These are phyloP conservation scores for Meriones unguiculatus DNA, from an alignment of 2,113 vertebrate genomes.

Conservation along the genomic window DNA sequence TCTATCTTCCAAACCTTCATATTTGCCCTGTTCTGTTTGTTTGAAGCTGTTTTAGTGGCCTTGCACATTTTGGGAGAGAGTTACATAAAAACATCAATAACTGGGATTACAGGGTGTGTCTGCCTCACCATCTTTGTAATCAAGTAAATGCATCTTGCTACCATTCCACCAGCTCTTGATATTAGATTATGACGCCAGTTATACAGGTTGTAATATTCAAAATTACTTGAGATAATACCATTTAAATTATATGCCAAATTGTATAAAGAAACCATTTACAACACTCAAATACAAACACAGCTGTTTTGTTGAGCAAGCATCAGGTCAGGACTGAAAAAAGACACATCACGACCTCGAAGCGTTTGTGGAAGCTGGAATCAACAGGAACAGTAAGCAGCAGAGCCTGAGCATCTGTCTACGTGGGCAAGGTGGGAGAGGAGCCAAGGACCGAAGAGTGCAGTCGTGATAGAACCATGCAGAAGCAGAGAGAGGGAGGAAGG, in stretches of 20 bases:
- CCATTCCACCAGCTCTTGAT: background rate
- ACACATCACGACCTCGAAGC: background rate
- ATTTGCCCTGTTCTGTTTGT: background rate
- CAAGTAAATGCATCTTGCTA: background rate
- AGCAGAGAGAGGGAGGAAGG: background rate
- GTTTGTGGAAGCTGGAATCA: background rate
- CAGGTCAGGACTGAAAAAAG: background rate
- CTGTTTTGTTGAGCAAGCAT: background rate
- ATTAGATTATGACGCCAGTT: background rate
- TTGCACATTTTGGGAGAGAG: background rate
- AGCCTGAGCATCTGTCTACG: background rate
- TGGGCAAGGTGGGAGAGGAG: background rate
- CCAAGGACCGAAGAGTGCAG: too few relatives aligned
- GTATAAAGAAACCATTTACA: slow-evolving; percentile 8
- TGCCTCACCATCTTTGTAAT: background rate
- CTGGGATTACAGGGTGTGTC: background rate
- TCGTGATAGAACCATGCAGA: background rate
- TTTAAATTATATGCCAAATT: background rate
- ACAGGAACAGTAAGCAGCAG: background rate
- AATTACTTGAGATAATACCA: background rate
- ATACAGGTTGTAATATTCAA: background rate
- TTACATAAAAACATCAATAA: background rate
- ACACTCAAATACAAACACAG: background rate
- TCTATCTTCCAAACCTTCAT: slow-evolving; percentile 1
- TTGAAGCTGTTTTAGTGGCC: background rate